Evolutionary conservation across 1,140 invertebrate species (phyloP).

Genomic region (Dreissena polymorpha): DNA sequence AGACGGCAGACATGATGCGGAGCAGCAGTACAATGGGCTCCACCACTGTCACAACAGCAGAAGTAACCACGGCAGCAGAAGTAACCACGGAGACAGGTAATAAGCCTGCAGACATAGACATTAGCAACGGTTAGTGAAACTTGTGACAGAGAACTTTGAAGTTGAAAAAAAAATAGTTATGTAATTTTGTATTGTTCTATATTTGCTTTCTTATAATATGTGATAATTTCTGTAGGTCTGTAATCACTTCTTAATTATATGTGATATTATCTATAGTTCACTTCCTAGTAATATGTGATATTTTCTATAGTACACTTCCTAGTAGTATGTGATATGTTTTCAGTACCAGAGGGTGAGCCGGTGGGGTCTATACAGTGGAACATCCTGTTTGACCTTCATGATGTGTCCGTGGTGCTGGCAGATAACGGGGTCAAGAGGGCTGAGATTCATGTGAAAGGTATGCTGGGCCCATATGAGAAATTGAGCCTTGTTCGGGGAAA

Average conservation of each 20-base stretch:
- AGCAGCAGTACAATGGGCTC: constrained; percentile 41
- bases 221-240: too few species aligned
- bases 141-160: too few species aligned
- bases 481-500: too few species aligned
- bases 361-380: constrained; percentile 76
- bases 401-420: constrained; percentile 83
- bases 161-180: too few species aligned
- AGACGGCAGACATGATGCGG: constrained; percentile 38
- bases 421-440: constrained; percentile 87
- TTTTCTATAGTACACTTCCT: too few species aligned
- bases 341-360: background rate
- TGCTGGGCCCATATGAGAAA: constrained; percentile 8
- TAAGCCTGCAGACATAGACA: too few species aligned
- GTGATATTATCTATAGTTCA: too few species aligned
- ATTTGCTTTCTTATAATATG: too few species aligned
- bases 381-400: constrained; percentile 86
- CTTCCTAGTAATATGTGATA: too few species aligned
- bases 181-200: too few species aligned
- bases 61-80: background rate
- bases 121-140: too few species aligned
- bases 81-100: background rate
- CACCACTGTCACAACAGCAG: background rate
- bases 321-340: background rate
- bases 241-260: too few species aligned
- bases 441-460: constrained; percentile 82